Conservation (phyloP, 2,113 vertebrate genomes). For the Cephalopholis sonnerati region DNA sequence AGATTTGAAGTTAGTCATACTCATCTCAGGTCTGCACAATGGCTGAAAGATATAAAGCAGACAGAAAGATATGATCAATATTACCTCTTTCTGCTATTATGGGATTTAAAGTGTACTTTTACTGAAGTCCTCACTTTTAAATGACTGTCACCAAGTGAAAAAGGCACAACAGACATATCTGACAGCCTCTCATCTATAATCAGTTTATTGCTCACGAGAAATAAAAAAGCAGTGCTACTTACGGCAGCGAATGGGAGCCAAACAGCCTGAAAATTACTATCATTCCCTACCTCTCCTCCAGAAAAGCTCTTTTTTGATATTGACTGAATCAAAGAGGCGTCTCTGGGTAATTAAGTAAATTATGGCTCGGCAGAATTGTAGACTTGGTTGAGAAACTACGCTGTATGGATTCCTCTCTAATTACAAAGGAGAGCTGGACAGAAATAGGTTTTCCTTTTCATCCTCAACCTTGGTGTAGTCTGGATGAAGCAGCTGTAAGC, state of each 20-base stretch:
- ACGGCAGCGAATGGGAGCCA: conserved; percentile 45
- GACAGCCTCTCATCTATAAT: conserved; percentile 69
- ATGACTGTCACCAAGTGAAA: conserved; percentile 46
- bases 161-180: conserved; percentile 54
- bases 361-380: conserved; percentile 68
- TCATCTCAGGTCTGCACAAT: conserved; percentile 40
- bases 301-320: conserved; percentile 73
- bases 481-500: conserved; percentile 68
- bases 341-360: conserved; percentile 78
- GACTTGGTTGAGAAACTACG: conserved; percentile 63
- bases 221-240: conserved; percentile 3
- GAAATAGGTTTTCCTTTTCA: conserved; percentile 75
- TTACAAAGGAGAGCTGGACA: conserved; percentile 74
- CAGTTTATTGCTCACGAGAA: conserved; percentile 58
- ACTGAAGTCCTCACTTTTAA: conserved; percentile 48
- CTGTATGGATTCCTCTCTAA: conserved; percentile 73
- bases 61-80: conserved; percentile 65
- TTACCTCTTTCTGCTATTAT: conserved; percentile 50
- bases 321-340: conserved; percentile 73
- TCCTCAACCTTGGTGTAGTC: conserved; percentile 65
- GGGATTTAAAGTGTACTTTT: conserved; percentile 46
- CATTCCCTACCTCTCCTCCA: conserved; percentile 63
- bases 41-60: conserved; percentile 31
- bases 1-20: conserved; percentile 29
- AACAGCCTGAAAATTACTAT: conserved; percentile 71